Percentiles rank a stretch among this genome's conserved stretches.
These are phyloP conservation scores for Lonchura striata DNA, from an alignment of 2,113 vertebrate genomes.

Conservation along the genomic window DNA sequence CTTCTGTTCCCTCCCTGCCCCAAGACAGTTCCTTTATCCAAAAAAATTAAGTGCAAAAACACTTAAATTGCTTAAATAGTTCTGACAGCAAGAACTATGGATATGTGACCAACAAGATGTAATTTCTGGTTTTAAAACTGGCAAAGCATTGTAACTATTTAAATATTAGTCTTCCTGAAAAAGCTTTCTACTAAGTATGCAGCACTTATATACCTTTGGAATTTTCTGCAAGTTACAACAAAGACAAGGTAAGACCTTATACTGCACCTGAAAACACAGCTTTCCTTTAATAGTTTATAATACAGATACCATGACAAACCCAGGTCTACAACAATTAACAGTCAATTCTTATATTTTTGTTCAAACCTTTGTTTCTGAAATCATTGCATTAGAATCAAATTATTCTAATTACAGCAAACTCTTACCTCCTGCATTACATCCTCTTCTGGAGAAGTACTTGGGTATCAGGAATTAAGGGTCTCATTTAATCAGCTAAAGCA, in stretches of 20 bases:
- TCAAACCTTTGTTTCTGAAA: background rate
- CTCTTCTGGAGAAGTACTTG: background rate
- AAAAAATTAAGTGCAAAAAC: background rate
- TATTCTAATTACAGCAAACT: background rate
- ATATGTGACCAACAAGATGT: background rate
- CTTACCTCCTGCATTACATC: background rate
- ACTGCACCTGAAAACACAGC: background rate
- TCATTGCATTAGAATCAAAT: background rate
- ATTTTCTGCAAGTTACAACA: background rate
- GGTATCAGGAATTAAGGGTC: background rate
- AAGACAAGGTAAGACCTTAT: background rate
- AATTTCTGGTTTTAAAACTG: background rate
- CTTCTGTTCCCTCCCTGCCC: too few species aligned
- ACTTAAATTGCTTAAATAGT: background rate
- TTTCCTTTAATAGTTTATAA: background rate
- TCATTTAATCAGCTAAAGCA: background rate
- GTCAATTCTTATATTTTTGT: background rate
- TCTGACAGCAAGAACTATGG: background rate
- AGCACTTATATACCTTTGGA: background rate
- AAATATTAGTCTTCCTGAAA: background rate
- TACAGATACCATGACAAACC: background rate
- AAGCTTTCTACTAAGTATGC: background rate
- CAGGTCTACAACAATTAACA: accelerated
- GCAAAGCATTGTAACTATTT: background rate
- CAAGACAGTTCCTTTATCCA: background rate